phyloP scores from a whole-genome alignment of 2,113 vertebrate genomes.

The Todiramphus saurophagus region DNA sequence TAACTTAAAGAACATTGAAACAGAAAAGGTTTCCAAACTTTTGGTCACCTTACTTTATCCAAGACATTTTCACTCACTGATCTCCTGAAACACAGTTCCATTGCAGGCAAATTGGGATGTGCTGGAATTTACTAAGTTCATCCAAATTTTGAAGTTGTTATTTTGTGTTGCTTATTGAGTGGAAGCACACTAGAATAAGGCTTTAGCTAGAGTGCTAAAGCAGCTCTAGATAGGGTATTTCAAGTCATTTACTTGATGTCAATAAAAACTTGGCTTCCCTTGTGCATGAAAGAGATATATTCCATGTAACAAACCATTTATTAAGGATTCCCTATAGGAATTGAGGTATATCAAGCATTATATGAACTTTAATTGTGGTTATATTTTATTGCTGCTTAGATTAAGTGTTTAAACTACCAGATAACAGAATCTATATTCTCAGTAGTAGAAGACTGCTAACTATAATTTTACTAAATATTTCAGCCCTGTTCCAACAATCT shows the following conservation, averaged over 20 bases:
- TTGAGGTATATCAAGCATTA: constrained; percentile 45
- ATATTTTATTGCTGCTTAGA: constrained; percentile 67
- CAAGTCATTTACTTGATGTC: not conserved
- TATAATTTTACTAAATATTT: constrained; percentile 50
- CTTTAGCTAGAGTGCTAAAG: not conserved
- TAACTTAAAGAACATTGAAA: not conserved
- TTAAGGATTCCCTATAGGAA: constrained; percentile 40
- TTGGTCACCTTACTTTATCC: not conserved
- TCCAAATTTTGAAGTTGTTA: not conserved
- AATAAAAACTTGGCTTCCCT: not conserved
- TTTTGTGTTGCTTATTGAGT: not conserved
- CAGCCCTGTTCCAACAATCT: constrained; percentile 96
- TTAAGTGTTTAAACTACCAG: constrained; percentile 71
- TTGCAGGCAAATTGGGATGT: not conserved
- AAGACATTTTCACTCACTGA: not conserved
- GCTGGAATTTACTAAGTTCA: not conserved
- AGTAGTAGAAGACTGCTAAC: constrained; percentile 48
- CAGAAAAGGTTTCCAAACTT: not conserved
- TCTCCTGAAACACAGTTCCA: not conserved
- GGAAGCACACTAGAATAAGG: not conserved
- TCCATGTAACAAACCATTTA: not conserved
- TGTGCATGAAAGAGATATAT: not conserved
- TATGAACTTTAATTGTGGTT: constrained; percentile 66
- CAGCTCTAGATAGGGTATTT: not conserved
- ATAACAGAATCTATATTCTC: constrained; percentile 61